Percentiles rank a stretch among this genome's conserved stretches.
Evolutionary conservation across 92 coral and sea anemone genomes (phyloP).

Genomic region (Plumapathes pennacea): DNA sequence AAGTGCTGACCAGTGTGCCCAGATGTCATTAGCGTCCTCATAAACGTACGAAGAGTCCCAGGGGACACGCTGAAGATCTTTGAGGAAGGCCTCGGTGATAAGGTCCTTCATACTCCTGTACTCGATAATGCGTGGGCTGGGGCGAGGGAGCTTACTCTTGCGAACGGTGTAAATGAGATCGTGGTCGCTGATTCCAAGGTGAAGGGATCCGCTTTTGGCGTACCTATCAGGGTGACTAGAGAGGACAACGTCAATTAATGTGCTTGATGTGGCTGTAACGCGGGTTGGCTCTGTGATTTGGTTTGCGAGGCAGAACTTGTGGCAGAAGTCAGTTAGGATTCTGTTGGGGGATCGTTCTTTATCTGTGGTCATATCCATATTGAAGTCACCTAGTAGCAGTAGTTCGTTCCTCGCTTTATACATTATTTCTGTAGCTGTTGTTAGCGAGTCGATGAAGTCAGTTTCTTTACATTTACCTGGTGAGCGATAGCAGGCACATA

Average conservation of each 20-base stretch:
- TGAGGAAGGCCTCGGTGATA: conserved; percentile 8
- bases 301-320: conserved; percentile 35
- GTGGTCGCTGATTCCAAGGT: conserved; percentile 42
- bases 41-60: conserved; percentile 36
- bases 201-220: conserved; percentile 31
- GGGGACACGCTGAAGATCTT: conserved; percentile 20
- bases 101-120: conserved; percentile 35
- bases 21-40: conserved; percentile 23
- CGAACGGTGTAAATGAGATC: conserved; percentile 41
- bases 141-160: conserved; percentile 30
- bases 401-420: conserved; percentile 52
- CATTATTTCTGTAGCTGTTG: conserved; percentile 46
- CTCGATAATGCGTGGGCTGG: conserved; percentile 28
- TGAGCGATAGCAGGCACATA: conserved; percentile 61
- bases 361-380: conserved; percentile 62
- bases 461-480: conserved; percentile 49
- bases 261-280: conserved; percentile 11
- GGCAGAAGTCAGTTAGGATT: conserved; percentile 22
- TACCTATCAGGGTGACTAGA: conserved; percentile 33
- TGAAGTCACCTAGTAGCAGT: conserved; percentile 56
- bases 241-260: conserved; percentile 23
- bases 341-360: too few species aligned
- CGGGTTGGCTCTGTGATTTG: conserved; percentile 34
- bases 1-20: conserved; percentile 24
- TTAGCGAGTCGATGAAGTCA: conserved; percentile 46